phyloP scores from a whole-genome alignment of 2,113 vertebrate genomes.

The Phainopepla nitens region DNA sequence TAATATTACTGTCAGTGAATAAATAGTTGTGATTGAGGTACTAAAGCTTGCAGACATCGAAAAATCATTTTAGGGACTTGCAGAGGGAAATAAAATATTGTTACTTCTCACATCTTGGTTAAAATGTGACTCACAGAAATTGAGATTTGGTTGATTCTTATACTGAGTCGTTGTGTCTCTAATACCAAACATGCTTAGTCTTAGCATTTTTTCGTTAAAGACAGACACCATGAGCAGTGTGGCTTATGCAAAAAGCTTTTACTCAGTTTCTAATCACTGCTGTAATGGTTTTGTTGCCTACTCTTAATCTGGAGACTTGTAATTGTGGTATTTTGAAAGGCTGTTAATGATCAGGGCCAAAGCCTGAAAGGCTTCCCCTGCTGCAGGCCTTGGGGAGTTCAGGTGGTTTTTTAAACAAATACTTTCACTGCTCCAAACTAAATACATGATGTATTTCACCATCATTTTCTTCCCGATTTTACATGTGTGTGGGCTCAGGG shows the following conservation, averaged over 20 bases:
- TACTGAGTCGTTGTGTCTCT: neutral
- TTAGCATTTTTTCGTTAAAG: neutral
- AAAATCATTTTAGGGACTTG: neutral
- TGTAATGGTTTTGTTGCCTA: neutral
- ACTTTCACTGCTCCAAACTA: neutral
- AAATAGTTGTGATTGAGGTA: neutral
- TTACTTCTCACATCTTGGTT: neutral
- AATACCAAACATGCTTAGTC: neutral
- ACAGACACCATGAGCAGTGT: fast-evolving
- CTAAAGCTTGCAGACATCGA: neutral
- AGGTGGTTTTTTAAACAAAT: neutral
- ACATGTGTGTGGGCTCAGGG: neutral
- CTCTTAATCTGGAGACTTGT: neutral
- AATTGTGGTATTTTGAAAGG: neutral
- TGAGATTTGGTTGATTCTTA: neutral
- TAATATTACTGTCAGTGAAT: neutral
- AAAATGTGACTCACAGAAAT: neutral
- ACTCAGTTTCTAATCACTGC: neutral
- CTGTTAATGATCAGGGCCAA: neutral
- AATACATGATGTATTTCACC: neutral
- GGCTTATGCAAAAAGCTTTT: neutral
- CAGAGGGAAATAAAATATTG: neutral
- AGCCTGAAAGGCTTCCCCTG: neutral
- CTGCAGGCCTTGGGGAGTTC: neutral
- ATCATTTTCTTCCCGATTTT: neutral